Base-by-base conservation (phyloP, 2,113 vertebrate species). In the Rhynchomys soricoides region DNA sequence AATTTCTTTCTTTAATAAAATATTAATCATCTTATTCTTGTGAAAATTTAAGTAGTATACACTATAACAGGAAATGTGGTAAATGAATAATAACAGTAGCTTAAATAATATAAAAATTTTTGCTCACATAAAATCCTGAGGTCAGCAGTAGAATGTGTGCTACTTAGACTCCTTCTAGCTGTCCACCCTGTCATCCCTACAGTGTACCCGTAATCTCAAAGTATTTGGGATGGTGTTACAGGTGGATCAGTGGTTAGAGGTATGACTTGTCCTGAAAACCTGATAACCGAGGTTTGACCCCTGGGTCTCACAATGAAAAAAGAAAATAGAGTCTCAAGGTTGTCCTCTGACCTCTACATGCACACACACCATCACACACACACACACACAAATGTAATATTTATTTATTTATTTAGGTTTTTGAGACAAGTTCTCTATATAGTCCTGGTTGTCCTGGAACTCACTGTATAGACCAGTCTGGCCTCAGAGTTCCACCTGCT, bases 1-100 rank as follows among this genome's bases (percentile, higher is more conserved):
- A 64, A 55, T 96, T 78, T 92, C 17, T 90, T 52, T 52, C 77
- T 79, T 75, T 81, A 86, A 45, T 95, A 52, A 91, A 91, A 71
- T 24, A 89, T 91, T 82, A 87, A 81, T 75, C 17, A 29, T 17
- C 62, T 70, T 91, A 24, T 66, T 89, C 94, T 96, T 75, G 50
- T 92, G 37, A n/a, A 94, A 52, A 86, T 74, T 34, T 87, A 89
- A 73, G 48, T 90, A 89, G 40, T 83, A 34, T 17, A 45, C 75
- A 91, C 62, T 48, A 31, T 62, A 94, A 12, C 45, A 81, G 82
- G 43, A 78, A 89, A 94, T 86, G 37, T 86, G 40, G 1, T 48
- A 91, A 97, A 86, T 91, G 31, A 50, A 74, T 73, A 75, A 8
- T 57, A 40, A 66, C 2, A 52, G 16, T 96, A 91, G 26, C 55